Evolutionary conservation across 2,888 invertebrate species (phyloP).

Genomic region (Agrilus biguttatus): DNA sequence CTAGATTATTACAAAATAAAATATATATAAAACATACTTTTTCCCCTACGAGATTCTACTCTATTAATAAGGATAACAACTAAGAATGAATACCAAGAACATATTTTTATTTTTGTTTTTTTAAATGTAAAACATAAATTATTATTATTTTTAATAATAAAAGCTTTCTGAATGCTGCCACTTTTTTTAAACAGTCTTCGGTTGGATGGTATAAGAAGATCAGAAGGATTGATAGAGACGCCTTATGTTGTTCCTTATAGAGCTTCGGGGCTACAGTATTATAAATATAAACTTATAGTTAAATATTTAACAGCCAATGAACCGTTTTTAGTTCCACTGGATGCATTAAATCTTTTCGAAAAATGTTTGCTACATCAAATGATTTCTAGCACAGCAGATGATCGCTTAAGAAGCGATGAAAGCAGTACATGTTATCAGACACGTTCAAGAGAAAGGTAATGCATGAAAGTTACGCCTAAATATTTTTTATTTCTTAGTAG

Average conservation of each 20-base stretch:
- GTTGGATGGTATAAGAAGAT: conserved; percentile 44
- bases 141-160: too few species aligned
- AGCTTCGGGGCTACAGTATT: conserved; percentile 43
- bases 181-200: conserved; percentile 34
- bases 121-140: too few species aligned
- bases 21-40: too few species aligned
- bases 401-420: conserved; percentile 46
- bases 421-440: conserved; percentile 32
- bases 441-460: conserved; percentile 3
- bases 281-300: conserved; percentile 42
- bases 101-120: too few species aligned
- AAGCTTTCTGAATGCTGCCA: too few species aligned
- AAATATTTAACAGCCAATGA: conserved; percentile 41
- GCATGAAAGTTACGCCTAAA: not conserved
- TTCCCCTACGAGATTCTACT: too few species aligned
- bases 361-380: conserved; percentile 39
- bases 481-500: not conserved
- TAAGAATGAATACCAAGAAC: too few species aligned
- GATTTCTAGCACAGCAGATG: conserved; percentile 42
- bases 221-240: conserved; percentile 32
- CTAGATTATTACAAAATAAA: too few species aligned
- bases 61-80: too few species aligned
- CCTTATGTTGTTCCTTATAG: conserved; percentile 40
- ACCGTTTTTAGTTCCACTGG: conserved; percentile 20
- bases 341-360: conserved; percentile 32